phyloP scores from a whole-genome alignment of 2,888 invertebrate species.

The Saturnia pavonia region DNA sequence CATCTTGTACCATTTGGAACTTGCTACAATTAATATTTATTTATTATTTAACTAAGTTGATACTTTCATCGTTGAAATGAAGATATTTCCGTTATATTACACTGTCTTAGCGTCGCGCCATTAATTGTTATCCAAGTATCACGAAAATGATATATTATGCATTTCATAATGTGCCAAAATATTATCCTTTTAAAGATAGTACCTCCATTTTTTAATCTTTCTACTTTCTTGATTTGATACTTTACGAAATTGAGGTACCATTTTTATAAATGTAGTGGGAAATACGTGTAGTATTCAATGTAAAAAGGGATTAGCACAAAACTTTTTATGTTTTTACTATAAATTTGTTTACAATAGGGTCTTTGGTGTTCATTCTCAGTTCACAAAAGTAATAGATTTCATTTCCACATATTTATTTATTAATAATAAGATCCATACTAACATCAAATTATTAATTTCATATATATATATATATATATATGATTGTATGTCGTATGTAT shows the following conservation, averaged over 20 bases:
- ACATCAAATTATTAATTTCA: neutral
- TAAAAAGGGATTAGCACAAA: neutral
- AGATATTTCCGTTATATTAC: neutral
- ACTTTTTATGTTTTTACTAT: neutral
- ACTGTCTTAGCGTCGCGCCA: neutral
- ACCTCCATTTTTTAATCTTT: neutral
- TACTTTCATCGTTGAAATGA: neutral
- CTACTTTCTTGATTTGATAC: neutral
- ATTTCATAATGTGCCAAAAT: neutral
- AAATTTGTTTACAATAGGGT: neutral
- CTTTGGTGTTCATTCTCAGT: neutral
- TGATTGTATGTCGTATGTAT: neutral
- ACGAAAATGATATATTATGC: neutral
- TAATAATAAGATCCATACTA: neutral
- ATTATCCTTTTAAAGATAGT: neutral
- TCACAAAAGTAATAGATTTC: too few relatives aligned
- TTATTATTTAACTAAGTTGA: neutral
- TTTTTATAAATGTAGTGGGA: neutral
- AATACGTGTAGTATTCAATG: neutral
- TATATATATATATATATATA: neutral
- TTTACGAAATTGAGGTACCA: neutral
- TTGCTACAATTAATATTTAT: neutral
- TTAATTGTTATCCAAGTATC: neutral
- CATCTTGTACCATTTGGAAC: neutral
- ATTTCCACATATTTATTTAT: neutral